Conservation (phyloP, 2,888 invertebrate genomes). For the Agrochola litura region DNA sequence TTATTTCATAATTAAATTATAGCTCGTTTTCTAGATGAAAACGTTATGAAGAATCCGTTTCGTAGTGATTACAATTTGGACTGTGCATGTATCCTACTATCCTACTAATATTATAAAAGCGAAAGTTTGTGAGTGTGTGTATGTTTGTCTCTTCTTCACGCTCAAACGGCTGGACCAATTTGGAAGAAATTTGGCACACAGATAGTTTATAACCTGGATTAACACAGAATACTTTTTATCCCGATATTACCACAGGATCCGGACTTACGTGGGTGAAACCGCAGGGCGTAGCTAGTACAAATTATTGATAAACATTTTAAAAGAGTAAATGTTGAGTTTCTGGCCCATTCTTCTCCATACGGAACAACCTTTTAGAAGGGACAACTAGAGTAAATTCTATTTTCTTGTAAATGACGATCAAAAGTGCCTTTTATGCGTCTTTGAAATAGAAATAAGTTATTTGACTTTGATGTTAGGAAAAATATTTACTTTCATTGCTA, state of each 20-base stretch:
- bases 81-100: too few relatives aligned
- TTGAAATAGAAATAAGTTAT: not conserved
- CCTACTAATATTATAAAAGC: too few relatives aligned
- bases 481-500: too few relatives aligned
- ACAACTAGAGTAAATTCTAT: not conserved
- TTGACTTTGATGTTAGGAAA: not conserved
- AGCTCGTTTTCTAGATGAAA: not conserved
- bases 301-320: not conserved
- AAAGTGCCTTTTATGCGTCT: not conserved
- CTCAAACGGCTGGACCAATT: too few relatives aligned
- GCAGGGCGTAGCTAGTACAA: too few relatives aligned
- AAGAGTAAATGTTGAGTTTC: not conserved
- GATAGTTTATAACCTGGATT: too few relatives aligned
- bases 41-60: not conserved
- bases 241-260: too few relatives aligned
- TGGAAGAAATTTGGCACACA: too few relatives aligned
- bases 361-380: not conserved
- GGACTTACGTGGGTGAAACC: too few relatives aligned
- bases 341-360: not conserved
- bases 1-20: conserved; percentile 6
- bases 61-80: not conserved
- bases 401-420: not conserved
- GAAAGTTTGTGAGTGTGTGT: too few relatives aligned
- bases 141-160: too few relatives aligned
- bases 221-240: too few relatives aligned